Conservation (phyloP, 2,113 vertebrate genomes). For the Ovibos moschatus region DNA sequence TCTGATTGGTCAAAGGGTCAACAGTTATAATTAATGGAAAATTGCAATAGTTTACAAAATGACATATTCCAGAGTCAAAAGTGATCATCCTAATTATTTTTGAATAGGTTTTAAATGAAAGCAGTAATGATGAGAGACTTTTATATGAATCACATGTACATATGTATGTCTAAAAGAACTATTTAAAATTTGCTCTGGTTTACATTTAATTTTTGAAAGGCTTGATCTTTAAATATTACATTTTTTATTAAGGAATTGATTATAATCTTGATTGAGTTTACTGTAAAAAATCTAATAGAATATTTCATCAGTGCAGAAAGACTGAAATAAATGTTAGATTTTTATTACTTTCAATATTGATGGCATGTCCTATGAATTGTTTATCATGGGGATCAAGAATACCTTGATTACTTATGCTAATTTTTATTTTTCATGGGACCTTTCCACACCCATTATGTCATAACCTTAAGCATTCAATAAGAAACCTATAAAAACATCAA, state of each 20-base stretch:
- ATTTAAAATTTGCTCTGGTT: background rate
- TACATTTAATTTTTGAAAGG: constrained; percentile 22
- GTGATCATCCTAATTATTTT: constrained; percentile 47
- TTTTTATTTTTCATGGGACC: constrained; percentile 54
- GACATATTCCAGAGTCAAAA: constrained; percentile 36
- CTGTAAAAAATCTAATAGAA: constrained; percentile 48
- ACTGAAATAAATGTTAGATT: constrained; percentile 58
- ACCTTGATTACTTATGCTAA: constrained; percentile 62
- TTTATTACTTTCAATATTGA: constrained; percentile 71
- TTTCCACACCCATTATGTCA: constrained; percentile 26
- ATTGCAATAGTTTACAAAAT: constrained; percentile 52
- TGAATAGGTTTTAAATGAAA: constrained; percentile 46
- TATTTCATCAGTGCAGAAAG: constrained; percentile 47
- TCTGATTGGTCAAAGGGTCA: constrained; percentile 57
- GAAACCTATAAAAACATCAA: constrained; percentile 45
- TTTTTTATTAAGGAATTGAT: constrained; percentile 53
- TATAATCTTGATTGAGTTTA: constrained; percentile 42
- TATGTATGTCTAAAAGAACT: constrained; percentile 18
- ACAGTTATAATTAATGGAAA: constrained; percentile 62
- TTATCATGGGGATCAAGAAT: constrained; percentile 52
- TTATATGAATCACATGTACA: constrained; percentile 1
- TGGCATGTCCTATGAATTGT: constrained; percentile 51
- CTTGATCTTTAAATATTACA: constrained; percentile 44
- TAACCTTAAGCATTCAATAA: constrained; percentile 49
- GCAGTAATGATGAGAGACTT: background rate